phyloP scores from a whole-genome alignment of 2,888 invertebrate species.

The Metalampra italica region DNA sequence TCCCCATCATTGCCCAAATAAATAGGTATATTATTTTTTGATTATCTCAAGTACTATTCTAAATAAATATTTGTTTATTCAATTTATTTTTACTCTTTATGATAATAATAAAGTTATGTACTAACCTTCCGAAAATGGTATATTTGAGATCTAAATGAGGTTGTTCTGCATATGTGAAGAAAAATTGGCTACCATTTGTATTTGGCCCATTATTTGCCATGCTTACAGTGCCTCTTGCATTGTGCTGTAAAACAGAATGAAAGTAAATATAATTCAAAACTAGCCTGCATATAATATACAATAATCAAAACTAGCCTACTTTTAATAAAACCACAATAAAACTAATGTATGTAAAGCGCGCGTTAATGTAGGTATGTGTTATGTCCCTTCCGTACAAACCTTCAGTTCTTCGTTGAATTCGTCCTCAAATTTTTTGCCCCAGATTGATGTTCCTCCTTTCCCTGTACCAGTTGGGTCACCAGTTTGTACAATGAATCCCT shows the following conservation, averaged over 20 bases:
- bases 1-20: no score
- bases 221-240: conserved; percentile 91
- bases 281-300: no score
- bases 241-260: conserved; percentile 80
- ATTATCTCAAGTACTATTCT: no score
- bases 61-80: no score
- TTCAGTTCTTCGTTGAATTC: conserved; percentile 97
- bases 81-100: no score
- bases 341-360: no score
- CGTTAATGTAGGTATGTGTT: no score
- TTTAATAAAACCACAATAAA: no score
- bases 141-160: conserved; percentile 98
- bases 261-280: neutral
- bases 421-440: conserved; percentile 98
- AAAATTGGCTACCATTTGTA: conserved; percentile 98
- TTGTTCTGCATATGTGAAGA: conserved; percentile 96
- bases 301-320: no score
- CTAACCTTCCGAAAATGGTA: conserved; percentile 96
- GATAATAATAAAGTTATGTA: no score
- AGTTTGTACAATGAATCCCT: conserved; percentile 91
- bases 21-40: no score
- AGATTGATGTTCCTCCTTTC: conserved; percentile 98
- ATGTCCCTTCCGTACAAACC: conserved; percentile 33
- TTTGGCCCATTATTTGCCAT: conserved; percentile 99
- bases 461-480: conserved; percentile 94